phyloP scores from a whole-genome alignment of 2,797 vertebrate species.

The Periophthalmus magnuspinnatus region DNA sequence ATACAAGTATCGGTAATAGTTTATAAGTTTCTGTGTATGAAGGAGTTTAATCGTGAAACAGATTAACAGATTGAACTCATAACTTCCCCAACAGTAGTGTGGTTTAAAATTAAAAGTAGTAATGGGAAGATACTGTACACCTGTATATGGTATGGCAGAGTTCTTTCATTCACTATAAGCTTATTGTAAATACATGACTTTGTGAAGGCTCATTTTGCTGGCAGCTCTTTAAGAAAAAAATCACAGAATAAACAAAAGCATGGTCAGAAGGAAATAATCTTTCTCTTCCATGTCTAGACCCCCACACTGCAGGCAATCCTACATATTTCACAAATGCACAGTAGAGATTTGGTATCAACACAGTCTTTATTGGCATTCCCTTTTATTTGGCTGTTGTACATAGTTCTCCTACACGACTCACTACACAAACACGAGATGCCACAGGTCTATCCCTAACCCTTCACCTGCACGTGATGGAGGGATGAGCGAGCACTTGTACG shows the following conservation, averaged over 20 bases:
- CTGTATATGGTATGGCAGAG: too few species aligned
- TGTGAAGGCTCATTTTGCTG: too few species aligned
- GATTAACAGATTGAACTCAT: too few species aligned
- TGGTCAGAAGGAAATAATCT: not conserved
- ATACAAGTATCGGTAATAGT: too few species aligned
- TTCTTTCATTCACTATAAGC: too few species aligned
- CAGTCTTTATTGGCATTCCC: constrained; percentile 24
- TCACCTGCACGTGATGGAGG: constrained; percentile 52
- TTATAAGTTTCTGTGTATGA: too few species aligned
- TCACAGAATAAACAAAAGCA: not conserved
- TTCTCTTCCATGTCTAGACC: not conserved
- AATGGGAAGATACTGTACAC: too few species aligned
- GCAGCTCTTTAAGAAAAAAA: too few species aligned
- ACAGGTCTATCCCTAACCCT: constrained; percentile 21
- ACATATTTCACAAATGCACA: constrained; percentile 11
- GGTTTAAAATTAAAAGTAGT: too few species aligned
- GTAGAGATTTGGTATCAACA: constrained; percentile 27
- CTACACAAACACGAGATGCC: constrained; percentile 50
- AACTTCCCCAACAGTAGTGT: too few species aligned
- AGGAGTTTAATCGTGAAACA: too few species aligned
- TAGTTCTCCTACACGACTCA: constrained; percentile 55
- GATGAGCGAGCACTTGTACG: constrained; percentile 41
- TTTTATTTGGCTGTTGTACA: constrained; percentile 59
- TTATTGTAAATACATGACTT: too few species aligned
- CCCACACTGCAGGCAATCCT: not conserved